Conservation (phyloP, 1,140 invertebrate genomes). For the Brachionus paranguensis region DNA sequence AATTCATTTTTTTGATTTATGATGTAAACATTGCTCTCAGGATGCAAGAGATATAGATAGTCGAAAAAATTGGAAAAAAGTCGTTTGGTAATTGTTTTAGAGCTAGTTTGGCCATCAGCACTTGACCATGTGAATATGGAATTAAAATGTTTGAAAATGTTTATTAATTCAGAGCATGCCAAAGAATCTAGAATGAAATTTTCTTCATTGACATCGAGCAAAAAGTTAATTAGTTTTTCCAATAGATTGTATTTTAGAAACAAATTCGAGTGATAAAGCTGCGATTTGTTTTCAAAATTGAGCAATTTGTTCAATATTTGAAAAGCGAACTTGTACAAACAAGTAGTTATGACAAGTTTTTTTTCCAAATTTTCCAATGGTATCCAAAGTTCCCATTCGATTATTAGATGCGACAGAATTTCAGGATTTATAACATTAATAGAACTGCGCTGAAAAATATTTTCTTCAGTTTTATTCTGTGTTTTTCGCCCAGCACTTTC, state of each 20-base stretch:
- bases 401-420: constrained; percentile 3
- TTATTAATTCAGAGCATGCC: background rate
- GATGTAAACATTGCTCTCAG: constrained; percentile 32
- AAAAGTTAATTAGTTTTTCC: constrained; percentile 8
- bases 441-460: background rate
- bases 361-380: background rate
- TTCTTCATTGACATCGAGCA: background rate
- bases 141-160: constrained; percentile 30
- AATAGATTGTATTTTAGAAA: constrained; percentile 16
- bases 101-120: background rate
- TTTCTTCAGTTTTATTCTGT: background rate
- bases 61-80: constrained; percentile 23
- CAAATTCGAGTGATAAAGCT: background rate
- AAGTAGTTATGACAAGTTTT: background rate
- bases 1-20: constrained; percentile 31
- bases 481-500: background rate
- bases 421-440: constrained; percentile 8
- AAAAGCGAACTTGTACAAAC: constrained; percentile 7
- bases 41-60: constrained; percentile 23
- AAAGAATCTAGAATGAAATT: background rate
- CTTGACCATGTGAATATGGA: background rate
- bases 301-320: constrained; percentile 14
- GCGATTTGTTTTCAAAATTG: background rate
- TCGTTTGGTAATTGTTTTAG: background rate
- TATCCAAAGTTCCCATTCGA: constrained; percentile 27